Percentiles rank a stretch among this genome's conserved stretches.
Conservation (phyloP, 2,888 invertebrate genomes). For the Craniophora ligustri region DNA sequence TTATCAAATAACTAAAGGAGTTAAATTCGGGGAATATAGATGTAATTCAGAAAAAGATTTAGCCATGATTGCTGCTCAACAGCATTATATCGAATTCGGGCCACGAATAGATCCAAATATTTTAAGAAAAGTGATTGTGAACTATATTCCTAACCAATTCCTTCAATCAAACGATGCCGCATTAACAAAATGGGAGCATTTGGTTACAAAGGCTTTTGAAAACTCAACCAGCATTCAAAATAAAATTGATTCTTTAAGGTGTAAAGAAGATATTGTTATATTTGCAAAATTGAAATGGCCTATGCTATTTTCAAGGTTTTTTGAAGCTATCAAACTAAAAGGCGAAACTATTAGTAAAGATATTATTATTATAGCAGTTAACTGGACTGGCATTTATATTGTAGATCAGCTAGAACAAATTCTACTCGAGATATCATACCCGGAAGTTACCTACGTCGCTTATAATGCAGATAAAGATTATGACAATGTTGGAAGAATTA, state of each 20-base stretch:
- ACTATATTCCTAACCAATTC: slow-evolving; percentile 94
- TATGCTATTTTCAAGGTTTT: slow-evolving; percentile 97
- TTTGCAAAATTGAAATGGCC: slow-evolving; percentile 98
- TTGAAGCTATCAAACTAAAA: slow-evolving; percentile 94
- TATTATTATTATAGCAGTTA: slow-evolving; percentile 96
- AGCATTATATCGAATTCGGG: slow-evolving; percentile 96
- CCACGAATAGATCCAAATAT: slow-evolving; percentile 90
- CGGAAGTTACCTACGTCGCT: slow-evolving; percentile 94
- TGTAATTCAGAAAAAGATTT: slow-evolving; percentile 95
- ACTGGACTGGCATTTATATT: slow-evolving; percentile 97
- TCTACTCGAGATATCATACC: slow-evolving; percentile 94
- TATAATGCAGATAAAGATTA: slow-evolving; percentile 85
- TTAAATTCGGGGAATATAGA: slow-evolving; percentile 97
- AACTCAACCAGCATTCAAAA: slow-evolving; percentile 92
- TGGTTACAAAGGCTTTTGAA: slow-evolving; percentile 92
- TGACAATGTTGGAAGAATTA: slow-evolving; percentile 90
- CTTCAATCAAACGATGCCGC: slow-evolving; percentile 90
- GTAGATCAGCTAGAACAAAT: slow-evolving; percentile 97
- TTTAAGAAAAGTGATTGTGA: slow-evolving; percentile 91
- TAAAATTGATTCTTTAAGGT: slow-evolving; percentile 90
- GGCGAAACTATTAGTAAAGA: slow-evolving; percentile 91
- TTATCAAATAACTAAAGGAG: slow-evolving; percentile 95
- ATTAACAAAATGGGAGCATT: slow-evolving; percentile 91
- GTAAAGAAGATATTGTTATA: slow-evolving; percentile 96
- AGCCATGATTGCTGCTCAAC: slow-evolving; percentile 96